phyloP scores from a whole-genome alignment of 2,113 vertebrate genomes.

The Cebus imitator region DNA sequence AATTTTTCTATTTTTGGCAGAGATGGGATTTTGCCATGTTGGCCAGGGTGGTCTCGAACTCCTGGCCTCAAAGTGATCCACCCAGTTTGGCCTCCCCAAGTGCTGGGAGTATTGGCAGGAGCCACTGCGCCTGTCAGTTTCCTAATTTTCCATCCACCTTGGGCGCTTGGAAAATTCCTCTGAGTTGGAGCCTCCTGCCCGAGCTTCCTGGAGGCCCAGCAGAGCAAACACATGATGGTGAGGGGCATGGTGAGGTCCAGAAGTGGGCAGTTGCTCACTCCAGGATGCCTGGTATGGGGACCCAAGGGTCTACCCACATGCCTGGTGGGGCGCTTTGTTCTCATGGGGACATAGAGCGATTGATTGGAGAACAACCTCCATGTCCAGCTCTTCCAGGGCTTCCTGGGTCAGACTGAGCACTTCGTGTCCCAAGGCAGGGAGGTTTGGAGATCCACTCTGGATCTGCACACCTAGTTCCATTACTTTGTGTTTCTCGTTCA shows the following conservation, averaged over 20 bases:
- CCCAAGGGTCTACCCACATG: rapidly evolving
- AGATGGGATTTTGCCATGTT: too few relatives aligned
- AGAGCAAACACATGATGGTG: too few relatives aligned
- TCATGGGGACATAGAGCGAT: neutral
- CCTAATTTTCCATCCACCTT: neutral
- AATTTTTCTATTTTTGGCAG: too few relatives aligned
- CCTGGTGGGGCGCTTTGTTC: too few relatives aligned
- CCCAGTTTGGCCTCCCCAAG: too few relatives aligned
- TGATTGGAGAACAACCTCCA: neutral
- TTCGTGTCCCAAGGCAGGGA: neutral
- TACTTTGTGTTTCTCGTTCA: neutral
- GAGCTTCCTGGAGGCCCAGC: neutral
- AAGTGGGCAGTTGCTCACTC: neutral
- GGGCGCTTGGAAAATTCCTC: neutral
- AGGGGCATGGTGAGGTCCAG: neutral
- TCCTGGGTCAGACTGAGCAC: neutral
- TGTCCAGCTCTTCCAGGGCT: neutral
- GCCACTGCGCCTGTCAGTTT: too few relatives aligned
- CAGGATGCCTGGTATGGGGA: too few relatives aligned
- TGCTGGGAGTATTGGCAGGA: too few relatives aligned
- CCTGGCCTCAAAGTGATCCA: too few relatives aligned
- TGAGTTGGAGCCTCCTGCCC: neutral
- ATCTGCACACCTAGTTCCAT: neutral
- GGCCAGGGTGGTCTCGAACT: too few relatives aligned
- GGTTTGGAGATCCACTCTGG: too few relatives aligned